Evolutionary conservation across 2,797 vertebrate species (phyloP).

Genomic region (Adelosebastes latens): DNA sequence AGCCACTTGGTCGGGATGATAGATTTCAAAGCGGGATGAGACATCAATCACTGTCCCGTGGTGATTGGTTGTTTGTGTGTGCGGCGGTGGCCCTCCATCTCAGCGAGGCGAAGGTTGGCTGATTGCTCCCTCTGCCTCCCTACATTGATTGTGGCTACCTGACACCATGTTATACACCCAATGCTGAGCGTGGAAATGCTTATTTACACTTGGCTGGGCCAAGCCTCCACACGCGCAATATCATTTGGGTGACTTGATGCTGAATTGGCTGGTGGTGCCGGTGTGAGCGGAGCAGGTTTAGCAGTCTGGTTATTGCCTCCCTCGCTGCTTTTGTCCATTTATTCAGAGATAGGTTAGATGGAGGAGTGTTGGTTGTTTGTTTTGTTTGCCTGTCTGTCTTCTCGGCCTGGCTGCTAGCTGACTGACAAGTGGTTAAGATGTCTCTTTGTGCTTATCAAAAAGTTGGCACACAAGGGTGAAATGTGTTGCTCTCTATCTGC

Average conservation of each 20-base stretch:
- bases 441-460: constrained; percentile 77
- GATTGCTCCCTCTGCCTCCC: constrained; percentile 88
- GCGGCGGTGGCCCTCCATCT: constrained; percentile 91
- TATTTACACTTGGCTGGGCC: constrained; percentile 79
- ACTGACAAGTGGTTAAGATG: constrained; percentile 78
- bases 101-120: constrained; percentile 88
- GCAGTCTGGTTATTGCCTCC: constrained; percentile 62
- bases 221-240: constrained; percentile 53
- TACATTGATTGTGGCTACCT: constrained; percentile 86
- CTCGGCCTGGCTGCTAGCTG: constrained; percentile 52
- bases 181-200: constrained; percentile 83
- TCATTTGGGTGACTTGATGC: constrained; percentile 64
- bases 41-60: constrained; percentile 89
- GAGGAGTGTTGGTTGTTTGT: constrained; percentile 65
- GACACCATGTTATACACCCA: constrained; percentile 86
- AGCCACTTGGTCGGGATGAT: constrained; percentile 88
- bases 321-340: constrained; percentile 68
- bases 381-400: constrained; percentile 65
- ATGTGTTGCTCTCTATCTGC: constrained; percentile 54
- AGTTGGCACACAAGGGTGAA: constrained; percentile 60
- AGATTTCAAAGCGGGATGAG: constrained; percentile 88
- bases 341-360: constrained; percentile 64
- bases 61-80: constrained; percentile 95
- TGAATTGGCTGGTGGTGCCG: constrained; percentile 60
- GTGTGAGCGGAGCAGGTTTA: constrained; percentile 52